Percentiles rank a stretch among this genome's conserved stretches.
phyloP scores from a whole-genome alignment of 2,797 vertebrate species.

The Anabacerthia variegaticeps region DNA sequence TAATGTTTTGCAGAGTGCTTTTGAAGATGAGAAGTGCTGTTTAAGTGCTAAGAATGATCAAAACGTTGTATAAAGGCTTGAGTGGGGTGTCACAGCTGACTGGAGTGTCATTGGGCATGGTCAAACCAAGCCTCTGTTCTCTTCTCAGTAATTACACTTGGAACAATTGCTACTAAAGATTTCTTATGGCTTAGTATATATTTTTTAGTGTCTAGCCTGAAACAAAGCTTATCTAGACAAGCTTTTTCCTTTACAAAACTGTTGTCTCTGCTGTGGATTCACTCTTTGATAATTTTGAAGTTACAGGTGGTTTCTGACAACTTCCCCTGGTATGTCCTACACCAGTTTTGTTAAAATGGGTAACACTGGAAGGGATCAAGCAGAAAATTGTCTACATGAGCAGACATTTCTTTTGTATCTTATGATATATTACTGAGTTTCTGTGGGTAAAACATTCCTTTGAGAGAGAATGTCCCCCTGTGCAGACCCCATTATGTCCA shows the following conservation, averaged over 20 bases:
- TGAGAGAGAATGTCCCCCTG: neutral
- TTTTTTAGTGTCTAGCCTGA: neutral
- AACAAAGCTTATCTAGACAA: neutral
- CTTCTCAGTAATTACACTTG: neutral
- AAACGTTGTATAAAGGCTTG: neutral
- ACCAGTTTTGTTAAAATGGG: neutral
- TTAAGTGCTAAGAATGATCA: neutral
- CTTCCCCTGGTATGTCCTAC: neutral
- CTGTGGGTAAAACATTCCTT: neutral
- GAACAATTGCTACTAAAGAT: neutral
- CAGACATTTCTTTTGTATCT: neutral
- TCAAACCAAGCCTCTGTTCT: neutral
- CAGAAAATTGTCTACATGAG: neutral
- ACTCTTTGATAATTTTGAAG: neutral
- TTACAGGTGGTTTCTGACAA: neutral
- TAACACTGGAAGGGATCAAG: neutral
- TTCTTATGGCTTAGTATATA: neutral
- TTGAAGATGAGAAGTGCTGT: constrained; percentile 13
- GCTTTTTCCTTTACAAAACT: neutral
- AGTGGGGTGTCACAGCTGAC: neutral
- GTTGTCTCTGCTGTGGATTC: neutral
- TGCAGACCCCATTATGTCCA: neutral
- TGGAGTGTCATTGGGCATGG: neutral
- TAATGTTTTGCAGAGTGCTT: constrained; percentile 20
- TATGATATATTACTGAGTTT: neutral